Base-by-base conservation (phyloP, 2,113 vertebrate genomes). In the Siphamia tubifer region DNA sequence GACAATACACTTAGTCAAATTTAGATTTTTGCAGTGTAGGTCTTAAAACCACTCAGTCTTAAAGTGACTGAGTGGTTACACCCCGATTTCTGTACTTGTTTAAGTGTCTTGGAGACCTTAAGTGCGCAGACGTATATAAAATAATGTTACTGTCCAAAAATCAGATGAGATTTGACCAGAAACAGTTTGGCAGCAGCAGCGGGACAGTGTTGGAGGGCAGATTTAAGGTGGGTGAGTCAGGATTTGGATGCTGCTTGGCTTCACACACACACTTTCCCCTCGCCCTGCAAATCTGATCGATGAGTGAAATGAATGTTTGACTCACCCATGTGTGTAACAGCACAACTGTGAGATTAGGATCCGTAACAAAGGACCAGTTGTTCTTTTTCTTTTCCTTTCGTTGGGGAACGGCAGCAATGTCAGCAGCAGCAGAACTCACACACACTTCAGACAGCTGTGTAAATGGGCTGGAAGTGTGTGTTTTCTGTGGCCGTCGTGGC, bases 361-460 rank as follows among this genome's bases (percentile, higher is more conserved):
- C 25, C 72, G 38, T 30, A 38, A 84, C 75, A 85, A 71, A 81
- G 74, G 53, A 34, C 53, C 65, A 57, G 68, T 47, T 81, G 68
- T 76, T 67, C 74, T 49, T 65, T 31, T 24, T 23, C 47, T 21
- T 54, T 40, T 30, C 47, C 17, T 64, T 67, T 71, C 11, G 43
- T 60, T 69, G 3, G 24, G 23, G 27, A 64, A 34, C 17, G 10
- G 42, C 12, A 45, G 47, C 52, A 40, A 27, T 24, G 64, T 82
- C 75, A 76, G 67, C 65, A 40, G 21, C 42, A 61, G 58, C 64
- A 42, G 48, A 54, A 57, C 57, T 52, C 62, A 44, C 51, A 35
- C 62, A 71, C 48, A 34, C 40, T 31, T 30, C 16, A 53, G 24
- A 63, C 62, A 83, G 57, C 80, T 75, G 79, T 65, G 55, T 53